These are phyloP conservation scores for Lathronympha strigana DNA, from an alignment of 2,888 invertebrate genomes.

Conservation along the genomic window DNA sequence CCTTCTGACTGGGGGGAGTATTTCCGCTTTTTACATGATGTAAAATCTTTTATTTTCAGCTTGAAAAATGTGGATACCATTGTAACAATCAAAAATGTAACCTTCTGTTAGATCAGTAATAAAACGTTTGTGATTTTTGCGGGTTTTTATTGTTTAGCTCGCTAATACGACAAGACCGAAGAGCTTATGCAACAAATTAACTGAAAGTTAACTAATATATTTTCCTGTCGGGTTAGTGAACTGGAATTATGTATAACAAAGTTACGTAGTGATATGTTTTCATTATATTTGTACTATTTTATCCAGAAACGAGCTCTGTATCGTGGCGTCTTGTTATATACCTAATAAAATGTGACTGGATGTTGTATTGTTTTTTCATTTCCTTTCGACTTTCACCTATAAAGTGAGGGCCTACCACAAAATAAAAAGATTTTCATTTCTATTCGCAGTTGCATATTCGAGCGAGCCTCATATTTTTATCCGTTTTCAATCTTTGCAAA, in stretches of 20 bases:
- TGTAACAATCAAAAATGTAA: constrained; percentile 1
- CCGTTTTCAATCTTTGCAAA: too few species aligned
- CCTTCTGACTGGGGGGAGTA: constrained; percentile 4
- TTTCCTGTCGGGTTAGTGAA: constrained; percentile 30
- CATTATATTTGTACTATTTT: constrained; percentile 33
- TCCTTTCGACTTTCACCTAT: too few species aligned
- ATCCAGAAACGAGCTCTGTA: constrained; percentile 17
- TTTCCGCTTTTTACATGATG: constrained; percentile 2
- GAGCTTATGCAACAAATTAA: constrained; percentile 2
- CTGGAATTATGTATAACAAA: constrained; percentile 12
- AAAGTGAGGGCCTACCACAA: too few species aligned
- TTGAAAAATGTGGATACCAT: constrained; percentile 2
- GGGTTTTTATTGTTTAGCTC: constrained; percentile 5
- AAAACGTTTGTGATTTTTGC: constrained; percentile 19
- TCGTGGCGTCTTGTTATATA: constrained; percentile 14
- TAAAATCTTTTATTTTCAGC: constrained; percentile 20
- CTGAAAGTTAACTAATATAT: constrained; percentile 8
- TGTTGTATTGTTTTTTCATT: neutral
- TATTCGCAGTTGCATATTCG: too few species aligned
- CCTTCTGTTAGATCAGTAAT: constrained; percentile 9
- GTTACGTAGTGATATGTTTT: constrained; percentile 26
- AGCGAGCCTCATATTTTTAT: too few species aligned
- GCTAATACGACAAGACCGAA: constrained; percentile 23
- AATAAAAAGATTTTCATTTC: too few species aligned
- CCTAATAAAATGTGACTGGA: constrained; percentile 20